phyloP scores from a whole-genome alignment of 1,140 invertebrate genomes.

The Gonatopus flavifemur region DNA sequence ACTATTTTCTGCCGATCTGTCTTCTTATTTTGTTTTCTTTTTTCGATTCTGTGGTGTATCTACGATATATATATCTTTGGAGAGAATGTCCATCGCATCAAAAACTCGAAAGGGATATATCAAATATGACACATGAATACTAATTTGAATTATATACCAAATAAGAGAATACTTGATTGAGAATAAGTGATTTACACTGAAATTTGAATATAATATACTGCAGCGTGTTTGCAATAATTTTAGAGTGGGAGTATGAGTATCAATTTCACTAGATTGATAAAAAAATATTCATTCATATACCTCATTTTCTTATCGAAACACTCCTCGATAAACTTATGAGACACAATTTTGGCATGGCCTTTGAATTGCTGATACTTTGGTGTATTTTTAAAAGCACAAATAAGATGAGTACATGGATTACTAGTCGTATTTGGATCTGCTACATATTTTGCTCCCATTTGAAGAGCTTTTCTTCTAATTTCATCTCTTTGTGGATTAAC shows the following conservation, averaged over 20 bases:
- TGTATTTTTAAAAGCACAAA: slow-evolving; percentile 55
- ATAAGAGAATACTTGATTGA: too few relatives aligned
- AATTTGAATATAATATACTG: not conserved
- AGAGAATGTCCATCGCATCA: too few relatives aligned
- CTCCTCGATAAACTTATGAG: slow-evolving; percentile 48
- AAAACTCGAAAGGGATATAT: too few relatives aligned
- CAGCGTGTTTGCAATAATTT: not conserved
- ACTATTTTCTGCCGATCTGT: too few relatives aligned
- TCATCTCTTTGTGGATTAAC: slow-evolving; percentile 53
- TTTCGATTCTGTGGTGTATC: too few relatives aligned
- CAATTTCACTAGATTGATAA: not conserved
- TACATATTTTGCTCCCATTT: slow-evolving; percentile 53
- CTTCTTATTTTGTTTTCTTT: too few relatives aligned
- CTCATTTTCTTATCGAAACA: slow-evolving; percentile 48
- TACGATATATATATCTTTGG: too few relatives aligned
- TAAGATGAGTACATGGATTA: slow-evolving; percentile 49
- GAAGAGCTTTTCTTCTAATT: slow-evolving; percentile 47
- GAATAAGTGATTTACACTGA: too few relatives aligned
- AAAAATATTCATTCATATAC: slow-evolving; percentile 27
- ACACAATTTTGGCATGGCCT: slow-evolving; percentile 46
- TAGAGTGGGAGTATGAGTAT: not conserved
- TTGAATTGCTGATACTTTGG: slow-evolving; percentile 49
- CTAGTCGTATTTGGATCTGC: slow-evolving; percentile 48
- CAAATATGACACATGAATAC: too few relatives aligned
- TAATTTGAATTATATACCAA: too few relatives aligned